Base-by-base conservation (phyloP, 2,888 invertebrate genomes). In the Thecophora atra region DNA sequence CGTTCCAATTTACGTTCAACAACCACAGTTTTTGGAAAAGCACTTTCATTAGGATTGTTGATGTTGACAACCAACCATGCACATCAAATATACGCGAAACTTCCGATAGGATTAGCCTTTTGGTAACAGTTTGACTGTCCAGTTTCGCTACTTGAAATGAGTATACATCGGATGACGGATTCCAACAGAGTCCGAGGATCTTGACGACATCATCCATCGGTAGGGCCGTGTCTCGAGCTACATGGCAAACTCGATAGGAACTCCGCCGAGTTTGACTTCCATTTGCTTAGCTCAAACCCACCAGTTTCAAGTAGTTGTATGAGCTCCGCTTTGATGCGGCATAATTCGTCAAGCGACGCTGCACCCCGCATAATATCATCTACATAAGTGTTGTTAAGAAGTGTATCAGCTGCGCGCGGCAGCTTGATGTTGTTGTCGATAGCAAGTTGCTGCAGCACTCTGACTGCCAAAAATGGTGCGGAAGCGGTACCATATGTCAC, bases 11-110 rank as follows among this genome's bases (percentile, higher is more conserved):
- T n/a, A 24, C 13, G 19, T 17, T 44, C 44, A 47, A 64, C 21
- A 19, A 62, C 62, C 44, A 47, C 13, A 47, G 24, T 13, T 64
- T 47, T 17, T 64, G 64, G 21, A 47, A 47, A 6, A 64, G 8
- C 3, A 64, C 24, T 42, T 62, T 62, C n/a, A 30, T 30, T 3
- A 42, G 1, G 2, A 62, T 62, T n/a, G 42, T 62, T 62, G 62
- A 26, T 3, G 62, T 37, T 11, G 42, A 26, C 4, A 62, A 21
- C 42, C 62, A 62, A 0, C 37, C 42, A 37, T 42, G 62, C 6
- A 37, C 11, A 2, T 37, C 37, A 37, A 37, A 37, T 6, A 37
- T 11, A 6, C 28, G 26, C 4, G 60, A 26, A 13, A 28, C 60
- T 11, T 60, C 60, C 3, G 28, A 60, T 3, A 26, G 17, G 3